phyloP scores from a whole-genome alignment of 37 sponge, comb jelly and placozoan species.

The Eunapius fragilis region DNA sequence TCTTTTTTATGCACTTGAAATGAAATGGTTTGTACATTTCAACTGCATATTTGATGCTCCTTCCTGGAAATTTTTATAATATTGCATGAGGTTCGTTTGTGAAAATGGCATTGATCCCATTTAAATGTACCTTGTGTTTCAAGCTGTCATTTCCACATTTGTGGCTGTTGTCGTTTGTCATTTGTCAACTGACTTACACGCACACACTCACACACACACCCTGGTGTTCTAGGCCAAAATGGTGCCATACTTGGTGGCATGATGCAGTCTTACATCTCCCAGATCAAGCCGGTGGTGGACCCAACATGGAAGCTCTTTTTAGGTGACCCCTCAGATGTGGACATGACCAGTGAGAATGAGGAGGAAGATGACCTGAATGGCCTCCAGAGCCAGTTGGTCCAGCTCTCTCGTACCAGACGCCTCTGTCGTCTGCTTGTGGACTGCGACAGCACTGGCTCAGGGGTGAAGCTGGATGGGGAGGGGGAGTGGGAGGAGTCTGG shows the following conservation, averaged over 20 bases:
- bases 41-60: no score
- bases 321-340: neutral
- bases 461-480: constrained; percentile 9
- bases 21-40: no score
- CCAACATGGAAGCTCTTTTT: constrained; percentile 24
- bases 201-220: neutral
- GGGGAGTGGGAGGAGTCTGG: neutral
- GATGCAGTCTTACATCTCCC: constrained; percentile 30
- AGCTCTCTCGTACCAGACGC: constrained; percentile 61
- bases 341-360: neutral
- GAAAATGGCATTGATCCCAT: no score
- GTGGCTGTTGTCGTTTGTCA: no score
- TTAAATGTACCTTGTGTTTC: no score
- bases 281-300: constrained; percentile 27
- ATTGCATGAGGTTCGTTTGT: no score
- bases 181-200: no score
- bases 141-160: no score
- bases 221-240: neutral
- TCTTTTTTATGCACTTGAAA: no score
- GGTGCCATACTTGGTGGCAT: constrained; percentile 20
- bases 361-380: neutral
- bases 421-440: constrained; percentile 77
- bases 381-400: constrained; percentile 4
- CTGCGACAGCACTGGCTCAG: constrained; percentile 44
- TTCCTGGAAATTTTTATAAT: no score